phyloP scores from a whole-genome alignment of 2,888 invertebrate species.

The Cephus pygmeus region DNA sequence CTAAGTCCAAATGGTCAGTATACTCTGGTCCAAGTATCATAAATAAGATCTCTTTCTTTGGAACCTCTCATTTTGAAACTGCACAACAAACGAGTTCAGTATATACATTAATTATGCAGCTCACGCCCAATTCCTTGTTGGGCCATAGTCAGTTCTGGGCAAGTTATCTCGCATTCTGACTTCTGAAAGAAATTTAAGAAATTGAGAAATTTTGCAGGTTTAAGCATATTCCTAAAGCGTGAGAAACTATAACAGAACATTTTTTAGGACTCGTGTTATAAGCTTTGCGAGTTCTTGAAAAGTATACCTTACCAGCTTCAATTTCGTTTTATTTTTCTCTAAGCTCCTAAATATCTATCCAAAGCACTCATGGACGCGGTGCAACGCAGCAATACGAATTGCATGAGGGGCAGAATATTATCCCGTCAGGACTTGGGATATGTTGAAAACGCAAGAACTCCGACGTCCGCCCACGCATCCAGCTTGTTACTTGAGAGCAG shows the following conservation, averaged over 20 bases:
- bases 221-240: neutral
- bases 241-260: neutral
- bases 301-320: neutral
- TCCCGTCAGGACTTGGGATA: slow-evolving; percentile 44
- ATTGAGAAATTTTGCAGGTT: neutral
- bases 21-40: neutral
- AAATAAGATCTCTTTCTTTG: neutral
- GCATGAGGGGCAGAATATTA: slow-evolving; percentile 50
- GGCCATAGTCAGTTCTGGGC: neutral
- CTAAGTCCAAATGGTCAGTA: slow-evolving; percentile 7
- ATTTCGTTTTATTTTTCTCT: neutral
- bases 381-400: slow-evolving; percentile 18
- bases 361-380: neutral
- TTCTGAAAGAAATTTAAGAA: neutral
- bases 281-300: neutral
- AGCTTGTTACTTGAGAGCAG: slow-evolving; percentile 41
- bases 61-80: slow-evolving; percentile 5
- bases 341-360: neutral
- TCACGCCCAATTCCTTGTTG: neutral
- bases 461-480: slow-evolving; percentile 43
- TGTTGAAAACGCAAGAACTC: neutral
- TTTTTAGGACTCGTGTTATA: neutral
- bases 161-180: neutral
- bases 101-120: neutral
- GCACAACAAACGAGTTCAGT: neutral